Evolutionary conservation across 2,888 invertebrate genomes (phyloP).

Genomic region (Drosophila mercatorum): DNA sequence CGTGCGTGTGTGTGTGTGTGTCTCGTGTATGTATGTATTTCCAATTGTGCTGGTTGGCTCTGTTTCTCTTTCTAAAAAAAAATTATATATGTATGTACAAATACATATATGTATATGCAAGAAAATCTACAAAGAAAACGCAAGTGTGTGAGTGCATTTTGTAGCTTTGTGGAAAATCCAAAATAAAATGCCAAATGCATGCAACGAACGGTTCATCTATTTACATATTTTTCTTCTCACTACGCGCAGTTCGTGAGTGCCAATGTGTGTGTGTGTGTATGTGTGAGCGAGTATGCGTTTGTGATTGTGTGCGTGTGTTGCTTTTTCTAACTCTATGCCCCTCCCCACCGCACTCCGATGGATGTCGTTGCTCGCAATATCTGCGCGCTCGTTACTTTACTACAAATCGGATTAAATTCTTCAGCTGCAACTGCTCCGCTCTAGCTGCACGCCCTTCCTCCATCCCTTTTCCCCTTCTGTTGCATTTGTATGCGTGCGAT

Average conservation of each 20-base stretch:
- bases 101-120: slow-evolving; percentile 18
- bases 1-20: slow-evolving; percentile 43
- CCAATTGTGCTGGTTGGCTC: slow-evolving; percentile 71
- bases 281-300: neutral
- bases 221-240: slow-evolving; percentile 61
- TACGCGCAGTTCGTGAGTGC: slow-evolving; percentile 36
- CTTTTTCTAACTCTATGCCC: slow-evolving; percentile 55
- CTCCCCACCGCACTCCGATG: slow-evolving; percentile 20
- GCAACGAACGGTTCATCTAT: slow-evolving; percentile 50
- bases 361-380: slow-evolving; percentile 53
- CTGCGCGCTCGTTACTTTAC: slow-evolving; percentile 66
- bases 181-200: slow-evolving; percentile 62
- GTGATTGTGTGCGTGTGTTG: slow-evolving; percentile 46
- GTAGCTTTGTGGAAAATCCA: slow-evolving; percentile 53
- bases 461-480: slow-evolving; percentile 29
- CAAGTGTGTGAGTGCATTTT: slow-evolving; percentile 53
- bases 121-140: slow-evolving; percentile 54
- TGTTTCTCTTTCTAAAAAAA: slow-evolving; percentile 61
- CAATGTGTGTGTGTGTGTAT: neutral
- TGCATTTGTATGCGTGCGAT: slow-evolving; percentile 26
- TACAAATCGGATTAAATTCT: slow-evolving; percentile 72
- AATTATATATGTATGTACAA: slow-evolving; percentile 24
- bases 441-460: slow-evolving; percentile 39
- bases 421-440: slow-evolving; percentile 59
- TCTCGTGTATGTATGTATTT: slow-evolving; percentile 64